phyloP scores from a whole-genome alignment of 2,113 vertebrate genomes.

The Channa argus region DNA sequence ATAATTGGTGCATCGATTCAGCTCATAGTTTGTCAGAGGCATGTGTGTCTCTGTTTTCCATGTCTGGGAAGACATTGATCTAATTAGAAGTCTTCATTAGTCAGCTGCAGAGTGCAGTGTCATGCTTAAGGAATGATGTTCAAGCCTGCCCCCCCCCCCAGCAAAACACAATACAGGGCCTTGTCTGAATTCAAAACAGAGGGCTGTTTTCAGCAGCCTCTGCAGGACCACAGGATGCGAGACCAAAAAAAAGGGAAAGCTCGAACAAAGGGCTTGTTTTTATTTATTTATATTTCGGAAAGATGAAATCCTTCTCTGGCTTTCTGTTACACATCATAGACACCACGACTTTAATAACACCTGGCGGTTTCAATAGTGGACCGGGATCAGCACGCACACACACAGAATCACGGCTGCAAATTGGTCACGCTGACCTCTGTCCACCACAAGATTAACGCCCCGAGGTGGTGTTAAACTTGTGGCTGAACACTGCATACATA shows the following conservation, averaged over 20 bases:
- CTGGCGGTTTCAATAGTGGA: too few relatives aligned
- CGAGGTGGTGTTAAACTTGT: too few relatives aligned
- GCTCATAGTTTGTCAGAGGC: slow-evolving; percentile 61
- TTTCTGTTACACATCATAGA: background rate
- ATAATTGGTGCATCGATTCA: slow-evolving; percentile 73
- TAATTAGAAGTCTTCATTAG: slow-evolving; percentile 80
- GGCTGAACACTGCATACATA: too few relatives aligned
- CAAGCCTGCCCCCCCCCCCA: slow-evolving; percentile 13
- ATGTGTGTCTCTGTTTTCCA: slow-evolving; percentile 65
- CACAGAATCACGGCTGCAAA: too few relatives aligned
- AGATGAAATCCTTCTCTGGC: background rate
- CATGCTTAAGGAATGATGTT: slow-evolving; percentile 75
- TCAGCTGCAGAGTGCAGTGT: slow-evolving; percentile 72
- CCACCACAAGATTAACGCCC: too few relatives aligned
- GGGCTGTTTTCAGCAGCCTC: slow-evolving; percentile 53
- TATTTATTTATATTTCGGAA: background rate
- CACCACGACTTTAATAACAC: too few relatives aligned
- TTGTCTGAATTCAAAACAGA: slow-evolving; percentile 70
- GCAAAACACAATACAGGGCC: slow-evolving; percentile 61
- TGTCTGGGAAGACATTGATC: slow-evolving; percentile 74
- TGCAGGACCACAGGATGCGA: slow-evolving; percentile 17
- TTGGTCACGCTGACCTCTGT: too few relatives aligned
- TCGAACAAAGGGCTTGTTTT: slow-evolving; percentile 26
- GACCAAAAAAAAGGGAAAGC: background rate
- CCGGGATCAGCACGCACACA: too few relatives aligned